phyloP scores from a whole-genome alignment of 2,113 vertebrate genomes.

The Taxidea taxus region DNA sequence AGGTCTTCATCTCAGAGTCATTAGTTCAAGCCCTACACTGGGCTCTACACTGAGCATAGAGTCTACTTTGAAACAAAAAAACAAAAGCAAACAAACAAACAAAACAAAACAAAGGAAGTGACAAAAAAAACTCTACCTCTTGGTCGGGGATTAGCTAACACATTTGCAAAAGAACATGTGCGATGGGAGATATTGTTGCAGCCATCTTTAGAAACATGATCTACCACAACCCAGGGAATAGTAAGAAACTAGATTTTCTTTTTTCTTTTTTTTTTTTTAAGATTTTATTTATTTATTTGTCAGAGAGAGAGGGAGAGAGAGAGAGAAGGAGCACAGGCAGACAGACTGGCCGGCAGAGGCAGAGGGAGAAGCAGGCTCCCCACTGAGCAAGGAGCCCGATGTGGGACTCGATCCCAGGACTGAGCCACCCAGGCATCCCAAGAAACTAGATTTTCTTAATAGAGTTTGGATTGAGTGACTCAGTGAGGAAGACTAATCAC shows the following conservation, averaged over 20 bases:
- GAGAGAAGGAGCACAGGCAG: too few species aligned
- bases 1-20: neutral
- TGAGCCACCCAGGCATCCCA: too few species aligned
- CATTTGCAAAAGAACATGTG: neutral
- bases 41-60: neutral
- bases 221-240: neutral
- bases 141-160: neutral
- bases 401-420: too few species aligned
- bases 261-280: too few species aligned
- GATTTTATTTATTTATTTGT: too few species aligned
- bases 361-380: too few species aligned
- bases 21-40: neutral
- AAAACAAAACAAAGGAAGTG: neutral
- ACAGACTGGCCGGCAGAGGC: too few species aligned
- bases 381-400: too few species aligned
- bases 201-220: constrained; percentile 8
- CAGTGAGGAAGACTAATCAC: neutral
- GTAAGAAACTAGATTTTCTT: neutral
- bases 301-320: too few species aligned
- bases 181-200: neutral
- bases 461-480: neutral
- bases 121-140: constrained; percentile 1
- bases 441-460: constrained; percentile 7
- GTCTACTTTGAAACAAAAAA: neutral
- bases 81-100: neutral